Evolutionary conservation across 2,113 vertebrate genomes (phyloP).

Genomic region (Dolichotis patagonum): DNA sequence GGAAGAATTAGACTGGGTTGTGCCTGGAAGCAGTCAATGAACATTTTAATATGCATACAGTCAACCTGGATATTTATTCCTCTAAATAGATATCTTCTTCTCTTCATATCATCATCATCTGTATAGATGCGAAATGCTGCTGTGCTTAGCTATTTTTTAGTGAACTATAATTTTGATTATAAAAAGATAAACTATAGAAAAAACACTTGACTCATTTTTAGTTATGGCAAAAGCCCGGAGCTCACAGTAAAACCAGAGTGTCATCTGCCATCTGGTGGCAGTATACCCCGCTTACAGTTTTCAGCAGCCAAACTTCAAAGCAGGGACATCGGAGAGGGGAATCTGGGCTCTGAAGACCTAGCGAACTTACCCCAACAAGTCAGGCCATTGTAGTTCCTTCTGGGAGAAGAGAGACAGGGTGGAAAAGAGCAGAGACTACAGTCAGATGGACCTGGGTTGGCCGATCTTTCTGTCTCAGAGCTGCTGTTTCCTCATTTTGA

Average conservation of each 20-base stretch:
- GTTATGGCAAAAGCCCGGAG: slow-evolving; percentile 6
- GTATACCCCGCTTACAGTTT: slow-evolving; percentile 18
- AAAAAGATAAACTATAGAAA: slow-evolving; percentile 57
- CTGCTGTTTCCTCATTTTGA: neutral
- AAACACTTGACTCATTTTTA: slow-evolving; percentile 52
- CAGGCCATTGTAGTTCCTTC: neutral
- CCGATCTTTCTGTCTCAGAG: neutral
- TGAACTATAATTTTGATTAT: slow-evolving; percentile 63
- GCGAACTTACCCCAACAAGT: neutral
- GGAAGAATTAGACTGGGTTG: neutral
- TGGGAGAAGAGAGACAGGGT: neutral
- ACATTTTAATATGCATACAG: neutral
- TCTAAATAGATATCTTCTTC: slow-evolving; percentile 45
- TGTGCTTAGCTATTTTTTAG: slow-evolving; percentile 45
- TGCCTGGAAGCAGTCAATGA: neutral
- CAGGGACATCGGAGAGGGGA: slow-evolving; percentile 1
- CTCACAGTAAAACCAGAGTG: neutral
- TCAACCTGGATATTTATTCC: slow-evolving; percentile 23
- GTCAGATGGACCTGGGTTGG: neutral
- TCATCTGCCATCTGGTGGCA: slow-evolving; percentile 58
- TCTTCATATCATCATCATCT: slow-evolving; percentile 24
- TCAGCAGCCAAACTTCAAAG: neutral
- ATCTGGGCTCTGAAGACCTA: neutral
- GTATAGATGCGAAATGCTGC: neutral
- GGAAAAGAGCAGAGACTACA: neutral